Evolutionary conservation across 2,888 invertebrate genomes (phyloP).

Genomic region (Cyclophora punctaria): DNA sequence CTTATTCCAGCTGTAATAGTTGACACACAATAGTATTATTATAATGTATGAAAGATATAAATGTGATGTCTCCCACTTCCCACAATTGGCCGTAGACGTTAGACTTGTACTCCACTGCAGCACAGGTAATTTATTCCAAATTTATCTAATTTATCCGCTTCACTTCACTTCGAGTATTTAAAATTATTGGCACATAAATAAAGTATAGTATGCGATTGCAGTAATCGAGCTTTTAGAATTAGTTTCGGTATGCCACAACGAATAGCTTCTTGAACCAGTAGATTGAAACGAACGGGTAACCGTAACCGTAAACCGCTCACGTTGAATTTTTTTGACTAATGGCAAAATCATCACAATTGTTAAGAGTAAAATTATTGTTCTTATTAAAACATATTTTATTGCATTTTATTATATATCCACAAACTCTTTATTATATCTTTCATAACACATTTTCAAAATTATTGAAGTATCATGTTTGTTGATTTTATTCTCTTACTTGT

Average conservation of each 20-base stretch:
- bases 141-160: slow-evolving; percentile 20
- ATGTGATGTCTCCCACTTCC: not conserved
- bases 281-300: no score
- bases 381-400: slow-evolving; percentile 25
- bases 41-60: slow-evolving; percentile 7
- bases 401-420: slow-evolving; percentile 25
- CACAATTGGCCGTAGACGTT: slow-evolving; percentile 11
- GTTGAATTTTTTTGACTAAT: slow-evolving; percentile 58
- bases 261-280: no score
- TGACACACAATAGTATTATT: not conserved
- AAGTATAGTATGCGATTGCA: slow-evolving; percentile 25
- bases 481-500: slow-evolving; percentile 39
- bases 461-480: slow-evolving; percentile 27
- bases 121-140: slow-evolving; percentile 52
- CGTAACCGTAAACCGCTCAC: no score
- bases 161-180: slow-evolving; percentile 18
- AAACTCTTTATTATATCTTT: slow-evolving; percentile 29
- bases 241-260: no score
- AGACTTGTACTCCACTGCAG: slow-evolving; percentile 41
- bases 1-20: not conserved
- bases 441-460: slow-evolving; percentile 10
- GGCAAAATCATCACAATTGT: slow-evolving; percentile 73
- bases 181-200: slow-evolving; percentile 13
- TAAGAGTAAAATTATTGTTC: slow-evolving; percentile 48
- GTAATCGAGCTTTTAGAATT: slow-evolving; percentile 36